phyloP scores from a whole-genome alignment of 2,113 vertebrate species.

The Erpornis zantholeuca region DNA sequence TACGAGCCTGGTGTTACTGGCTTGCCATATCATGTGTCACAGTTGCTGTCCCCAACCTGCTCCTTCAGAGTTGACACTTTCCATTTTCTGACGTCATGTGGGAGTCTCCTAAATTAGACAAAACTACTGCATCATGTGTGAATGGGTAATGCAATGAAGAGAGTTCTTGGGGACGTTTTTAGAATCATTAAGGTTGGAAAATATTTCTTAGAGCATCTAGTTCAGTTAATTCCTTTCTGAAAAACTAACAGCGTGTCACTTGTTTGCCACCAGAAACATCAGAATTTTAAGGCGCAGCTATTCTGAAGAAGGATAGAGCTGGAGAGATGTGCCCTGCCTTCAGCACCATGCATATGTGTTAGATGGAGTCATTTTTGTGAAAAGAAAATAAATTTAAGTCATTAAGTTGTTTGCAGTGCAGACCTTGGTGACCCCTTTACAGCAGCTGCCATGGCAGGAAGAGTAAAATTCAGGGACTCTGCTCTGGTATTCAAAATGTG shows the following conservation, averaged over 20 bases:
- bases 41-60: background rate
- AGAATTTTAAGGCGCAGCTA: background rate
- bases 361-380: background rate
- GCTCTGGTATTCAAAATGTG: background rate
- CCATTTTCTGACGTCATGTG: background rate
- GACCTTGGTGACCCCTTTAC: background rate
- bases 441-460: background rate
- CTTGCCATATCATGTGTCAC: fast-evolving
- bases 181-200: background rate
- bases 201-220: background rate
- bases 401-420: background rate
- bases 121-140: fast-evolving
- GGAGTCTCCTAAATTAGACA: background rate
- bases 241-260: background rate
- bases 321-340: background rate
- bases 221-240: background rate
- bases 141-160: background rate
- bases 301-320: background rate
- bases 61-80: background rate
- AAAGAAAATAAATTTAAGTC: background rate
- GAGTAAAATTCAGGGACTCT: background rate
- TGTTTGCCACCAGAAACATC: background rate
- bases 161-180: background rate
- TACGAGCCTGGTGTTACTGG: background rate
- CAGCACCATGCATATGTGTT: fast-evolving